Percentiles rank a stretch among this genome's conserved stretches.
These are phyloP conservation scores for Drosophila nr. medialis DNA, from an alignment of 2,888 invertebrate genomes.

Conservation along the genomic window DNA sequence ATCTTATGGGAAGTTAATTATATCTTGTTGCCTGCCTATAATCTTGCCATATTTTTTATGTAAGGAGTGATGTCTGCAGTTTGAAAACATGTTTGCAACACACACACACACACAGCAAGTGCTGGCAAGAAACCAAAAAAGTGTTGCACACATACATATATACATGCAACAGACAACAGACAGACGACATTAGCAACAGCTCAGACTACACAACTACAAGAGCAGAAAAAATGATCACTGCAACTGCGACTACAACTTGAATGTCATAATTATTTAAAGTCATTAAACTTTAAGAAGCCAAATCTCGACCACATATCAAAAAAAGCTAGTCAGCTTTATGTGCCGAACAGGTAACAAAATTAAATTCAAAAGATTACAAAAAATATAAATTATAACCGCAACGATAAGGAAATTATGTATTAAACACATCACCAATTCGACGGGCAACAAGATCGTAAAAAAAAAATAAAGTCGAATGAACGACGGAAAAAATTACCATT, in stretches of 20 bases:
- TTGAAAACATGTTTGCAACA: slow-evolving; percentile 56
- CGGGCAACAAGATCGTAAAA: slow-evolving; percentile 51
- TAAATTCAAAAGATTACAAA: slow-evolving; percentile 14
- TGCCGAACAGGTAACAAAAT: slow-evolving; percentile 10
- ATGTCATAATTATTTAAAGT: slow-evolving; percentile 74
- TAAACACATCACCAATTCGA: slow-evolving; percentile 74
- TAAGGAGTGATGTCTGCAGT: slow-evolving; percentile 32
- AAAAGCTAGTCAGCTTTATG: slow-evolving; percentile 24
- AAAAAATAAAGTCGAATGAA: slow-evolving; percentile 34
- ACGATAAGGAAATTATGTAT: slow-evolving; percentile 79
- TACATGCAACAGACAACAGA: slow-evolving; percentile 18
- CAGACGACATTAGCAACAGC: slow-evolving; percentile 18
- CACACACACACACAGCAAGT: slow-evolving; percentile 32
- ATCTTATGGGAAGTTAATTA: slow-evolving; percentile 77
- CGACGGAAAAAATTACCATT: slow-evolving; percentile 71
- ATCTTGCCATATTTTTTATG: slow-evolving; percentile 43
- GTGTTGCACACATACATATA: slow-evolving; percentile 46
- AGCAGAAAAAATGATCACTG: not conserved
- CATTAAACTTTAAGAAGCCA: slow-evolving; percentile 73
- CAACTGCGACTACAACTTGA: slow-evolving; percentile 40
- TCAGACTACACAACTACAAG: slow-evolving; percentile 3
- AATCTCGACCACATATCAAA: slow-evolving; percentile 63
- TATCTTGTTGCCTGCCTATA: slow-evolving; percentile 42
- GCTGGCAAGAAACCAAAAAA: slow-evolving; percentile 69
- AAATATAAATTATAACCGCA: slow-evolving; percentile 35